Evolutionary conservation across 2,113 vertebrate species (phyloP), one percentile per base, ranked within the genome.

Genomic region (Vulpes lagopus): DNA sequence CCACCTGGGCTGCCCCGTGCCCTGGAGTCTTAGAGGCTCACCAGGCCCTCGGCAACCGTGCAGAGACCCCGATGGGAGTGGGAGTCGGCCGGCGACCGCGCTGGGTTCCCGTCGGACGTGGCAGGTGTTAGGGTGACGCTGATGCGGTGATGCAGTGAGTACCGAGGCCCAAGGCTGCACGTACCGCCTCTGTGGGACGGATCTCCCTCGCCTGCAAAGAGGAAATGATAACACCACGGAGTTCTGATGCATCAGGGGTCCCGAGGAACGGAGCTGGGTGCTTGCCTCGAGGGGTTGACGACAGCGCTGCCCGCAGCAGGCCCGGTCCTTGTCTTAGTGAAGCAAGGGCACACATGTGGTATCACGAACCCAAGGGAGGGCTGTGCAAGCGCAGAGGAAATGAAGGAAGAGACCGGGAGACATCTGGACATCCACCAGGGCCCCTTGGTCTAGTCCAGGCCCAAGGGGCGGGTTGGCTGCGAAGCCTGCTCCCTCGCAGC

Each of bases 51-150:
- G 11, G 10, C 22, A n/a, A 38, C 11, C 20, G 11, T 8, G 2
- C 71, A 23, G 43, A 85, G 53, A 60, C 17, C 30, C n/a, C n/a
- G 17, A 4, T 0, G 2, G 5, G 4, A 30, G 12, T 30, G 12
- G 49, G 23, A 53, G 67, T 5, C 30, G 15, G 79, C 19, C 59
- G 27, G 62, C 4, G 11, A 17, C 17, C 43, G 11, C 32, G 9
- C 78, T 57, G 23, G 11, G 8, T 51, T 30, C 6, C 59, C 69
- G 15, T 59, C 76, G 60, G 55, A 62, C 38, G 8, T 49, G 69
- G 51, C n/a, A 49, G 22, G 10, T 20, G 5, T 49, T 16, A 2
- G 0, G 15, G 59, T 8, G 43, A 1, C 2, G 3, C 23, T 27
- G 22, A 15, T 3, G 38, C 67, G 12, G 2, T 2, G 4, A 84